Base-by-base conservation (phyloP, 2,888 invertebrate genomes). In the Mythimna lalbum region DNA sequence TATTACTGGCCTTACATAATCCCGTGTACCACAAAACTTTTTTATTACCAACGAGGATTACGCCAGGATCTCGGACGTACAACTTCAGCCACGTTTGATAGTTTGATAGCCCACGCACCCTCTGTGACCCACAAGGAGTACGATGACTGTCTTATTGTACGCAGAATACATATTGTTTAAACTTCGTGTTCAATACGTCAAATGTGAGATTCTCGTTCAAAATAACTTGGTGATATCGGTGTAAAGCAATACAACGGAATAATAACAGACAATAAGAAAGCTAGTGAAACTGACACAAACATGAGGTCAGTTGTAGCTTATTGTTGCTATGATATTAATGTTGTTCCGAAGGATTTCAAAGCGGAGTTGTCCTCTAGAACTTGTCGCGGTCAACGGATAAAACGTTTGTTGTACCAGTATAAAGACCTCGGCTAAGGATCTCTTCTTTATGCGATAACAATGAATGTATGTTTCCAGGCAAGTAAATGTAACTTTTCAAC, bases 321-420 rank as follows among this genome's bases (percentile, higher is more conserved):
- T 79, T 73, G 73, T 84, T 73, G 56, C 50, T 47, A 53, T 17
- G 50, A 47, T 71, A 72, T 69, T 76, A 70, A 73, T 82, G 73
- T 65, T 73, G 52, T 50, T 31, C 55, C 43, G 64, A 73, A 53
- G 73, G 53, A 64, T 69, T 71, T 74, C 47, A 49, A 71, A 72
- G 64, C 49, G 23, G 9, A 67, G 19, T 59, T 57, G 57, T 78
- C 82, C 69, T 78, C 23, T 47, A 56, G 33, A 79, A 52, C 50
- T 52, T 55, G 56, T 71, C 17, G 53, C 65, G 71, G 69, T 63
- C 52, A 49, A 23, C 52, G 53, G 39, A 63, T 50, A 68, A 62
- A 66, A 72, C 61, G 65, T 69, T 76, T 76, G 69, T 68, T 71
- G 23, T 67, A 36, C 21, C 47, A 49, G 55, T 65, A 21, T 67